Evolutionary conservation across 1,140 invertebrate genomes (phyloP).

Genomic region (Watersipora subatra): DNA sequence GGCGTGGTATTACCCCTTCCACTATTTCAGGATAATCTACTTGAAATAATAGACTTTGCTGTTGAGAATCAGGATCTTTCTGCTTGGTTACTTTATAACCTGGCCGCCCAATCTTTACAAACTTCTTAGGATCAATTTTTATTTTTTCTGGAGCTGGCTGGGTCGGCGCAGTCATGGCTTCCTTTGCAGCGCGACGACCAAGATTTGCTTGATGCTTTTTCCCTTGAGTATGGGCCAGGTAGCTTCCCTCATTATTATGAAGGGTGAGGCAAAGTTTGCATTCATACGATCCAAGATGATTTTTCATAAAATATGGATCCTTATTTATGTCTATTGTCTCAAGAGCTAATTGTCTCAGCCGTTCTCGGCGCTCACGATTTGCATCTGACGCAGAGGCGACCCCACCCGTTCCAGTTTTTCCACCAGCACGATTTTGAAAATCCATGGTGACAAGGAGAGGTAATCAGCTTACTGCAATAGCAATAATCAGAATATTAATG

Average conservation of each 20-base stretch:
- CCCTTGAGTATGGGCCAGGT: slow-evolving; percentile 98
- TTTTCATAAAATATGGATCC: slow-evolving; percentile 48
- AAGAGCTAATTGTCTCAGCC: slow-evolving; percentile 82
- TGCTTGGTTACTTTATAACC: slow-evolving; percentile 99
- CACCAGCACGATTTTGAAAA: slow-evolving; percentile 57
- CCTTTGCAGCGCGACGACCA: slow-evolving; percentile 89
- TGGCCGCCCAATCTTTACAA: slow-evolving; percentile 97
- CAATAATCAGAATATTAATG: too few relatives aligned
- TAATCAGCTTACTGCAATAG: too few relatives aligned
- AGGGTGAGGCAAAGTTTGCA: slow-evolving; percentile 96
- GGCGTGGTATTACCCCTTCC: slow-evolving; percentile 75
- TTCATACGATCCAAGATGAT: slow-evolving; percentile 69
- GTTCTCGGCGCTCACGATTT: slow-evolving; percentile 87
- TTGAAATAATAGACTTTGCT: slow-evolving; percentile 95
- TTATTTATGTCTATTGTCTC: slow-evolving; percentile 98
- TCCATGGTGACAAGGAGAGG: slow-evolving; percentile 24
- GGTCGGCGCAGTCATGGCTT: slow-evolving; percentile 88
- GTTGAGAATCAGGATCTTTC: slow-evolving; percentile 79
- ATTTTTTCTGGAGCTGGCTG: slow-evolving; percentile 81
- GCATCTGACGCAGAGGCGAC: slow-evolving; percentile 97
- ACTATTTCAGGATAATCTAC: slow-evolving; percentile 85
- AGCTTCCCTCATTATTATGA: slow-evolving; percentile 99
- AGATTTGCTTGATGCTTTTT: slow-evolving; percentile 99
- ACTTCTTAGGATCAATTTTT: slow-evolving; percentile 91
- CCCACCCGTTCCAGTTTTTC: slow-evolving; percentile 95